Conservation (phyloP, 2,113 vertebrate species). For the Brachyhypopomus occidentalis region DNA sequence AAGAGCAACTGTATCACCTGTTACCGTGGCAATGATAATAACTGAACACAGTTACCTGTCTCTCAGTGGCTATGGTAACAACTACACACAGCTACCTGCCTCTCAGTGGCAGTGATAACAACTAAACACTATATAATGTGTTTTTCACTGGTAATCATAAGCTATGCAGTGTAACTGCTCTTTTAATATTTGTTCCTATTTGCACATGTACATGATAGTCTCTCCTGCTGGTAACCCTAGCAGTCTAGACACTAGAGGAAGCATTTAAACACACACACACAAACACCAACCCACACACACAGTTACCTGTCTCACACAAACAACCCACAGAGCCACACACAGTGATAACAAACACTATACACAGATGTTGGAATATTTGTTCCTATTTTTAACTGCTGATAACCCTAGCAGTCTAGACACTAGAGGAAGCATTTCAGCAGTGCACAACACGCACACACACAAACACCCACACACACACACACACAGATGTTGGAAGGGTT, state of each 20-base stretch:
- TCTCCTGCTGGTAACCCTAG: neutral
- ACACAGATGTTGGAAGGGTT: slow-evolving; percentile 66
- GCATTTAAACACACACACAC: neutral
- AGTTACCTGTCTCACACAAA: no score
- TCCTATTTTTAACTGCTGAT: neutral
- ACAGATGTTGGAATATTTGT: no score
- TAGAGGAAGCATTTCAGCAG: slow-evolving; percentile 1
- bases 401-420: neutral
- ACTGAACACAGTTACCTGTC: no score
- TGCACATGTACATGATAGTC: neutral
- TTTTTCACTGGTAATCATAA: no score
- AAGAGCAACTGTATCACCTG: no score
- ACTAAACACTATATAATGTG: no score
- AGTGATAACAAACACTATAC: no score
- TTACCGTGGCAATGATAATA: no score
- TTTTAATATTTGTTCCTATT: neutral
- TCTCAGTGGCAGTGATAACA: no score
- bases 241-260: neutral
- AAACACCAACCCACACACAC: neutral
- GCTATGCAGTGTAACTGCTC: no score
- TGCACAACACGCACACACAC: neutral
- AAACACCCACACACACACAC: slow-evolving; percentile 32
- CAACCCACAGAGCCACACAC: slow-evolving; percentile 52
- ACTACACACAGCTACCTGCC: no score
- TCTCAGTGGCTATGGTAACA: no score